Conservation (phyloP, 53 echinoderm and acorn worm genomes). For the Antedon mediterranea region DNA sequence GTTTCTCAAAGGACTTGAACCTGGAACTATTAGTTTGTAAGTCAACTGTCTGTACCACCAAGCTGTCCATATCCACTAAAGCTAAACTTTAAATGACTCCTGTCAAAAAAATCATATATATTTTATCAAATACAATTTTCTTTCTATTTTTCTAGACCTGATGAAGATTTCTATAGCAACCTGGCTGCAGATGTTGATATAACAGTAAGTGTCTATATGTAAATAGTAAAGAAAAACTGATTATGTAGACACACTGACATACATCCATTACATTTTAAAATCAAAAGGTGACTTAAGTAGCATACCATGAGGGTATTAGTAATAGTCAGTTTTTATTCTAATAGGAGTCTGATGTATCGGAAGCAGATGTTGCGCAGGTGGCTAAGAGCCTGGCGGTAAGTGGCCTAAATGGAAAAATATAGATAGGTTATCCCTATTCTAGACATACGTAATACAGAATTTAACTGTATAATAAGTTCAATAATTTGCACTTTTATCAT, state of each 20-base stretch:
- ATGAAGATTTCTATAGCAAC: constrained; percentile 91
- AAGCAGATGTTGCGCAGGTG: constrained; percentile 76
- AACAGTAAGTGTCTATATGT: background rate
- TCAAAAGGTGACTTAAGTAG: background rate
- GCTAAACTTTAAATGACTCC: no score
- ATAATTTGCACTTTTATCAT: no score
- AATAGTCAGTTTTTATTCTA: background rate
- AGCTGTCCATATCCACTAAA: no score
- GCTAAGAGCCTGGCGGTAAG: constrained; percentile 76
- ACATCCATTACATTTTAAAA: background rate
- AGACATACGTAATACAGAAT: no score
- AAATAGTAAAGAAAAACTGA: no score
- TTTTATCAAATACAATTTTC: background rate
- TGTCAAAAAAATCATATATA: no score
- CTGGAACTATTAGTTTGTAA: no score
- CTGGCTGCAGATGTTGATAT: constrained; percentile 68
- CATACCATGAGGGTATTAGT: background rate
- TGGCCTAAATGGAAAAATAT: constrained; percentile 7
- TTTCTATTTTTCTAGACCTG: constrained; percentile 3
- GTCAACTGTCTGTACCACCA: no score
- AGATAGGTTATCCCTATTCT: no score
- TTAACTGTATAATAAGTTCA: no score
- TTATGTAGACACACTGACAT: no score
- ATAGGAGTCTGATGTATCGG: constrained; percentile 80
- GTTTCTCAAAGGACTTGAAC: no score